Base-by-base conservation (phyloP, 1,140 invertebrate species). In the Drosophila sproati region DNA sequence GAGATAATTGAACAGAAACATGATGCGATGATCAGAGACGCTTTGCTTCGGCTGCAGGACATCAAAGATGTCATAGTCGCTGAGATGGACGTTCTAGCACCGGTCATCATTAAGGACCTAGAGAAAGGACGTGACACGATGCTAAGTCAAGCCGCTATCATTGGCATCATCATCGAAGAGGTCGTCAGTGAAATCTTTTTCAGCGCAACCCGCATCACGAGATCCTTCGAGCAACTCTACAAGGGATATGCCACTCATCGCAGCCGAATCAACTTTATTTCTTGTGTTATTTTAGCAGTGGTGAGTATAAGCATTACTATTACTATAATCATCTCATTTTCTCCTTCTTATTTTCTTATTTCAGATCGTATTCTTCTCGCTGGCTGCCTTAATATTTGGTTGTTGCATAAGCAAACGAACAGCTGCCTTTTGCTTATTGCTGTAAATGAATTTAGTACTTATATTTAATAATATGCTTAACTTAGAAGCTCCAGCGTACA, bases 331-430 rank as follows among this genome's bases (percentile, higher is more conserved):
- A 6, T 5, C 8, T 39, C 6, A 5, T 90, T 67, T 64, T 45
- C 20, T 37, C 5, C 20, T 7, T 12, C 12, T 12, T 12, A 12
- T 47, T 32, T 34, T 20, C 12, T 8, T 37, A 8, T 29, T 47
- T 5, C 43, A 89, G 90, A 72, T 92, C 56, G 41, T 92, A 5
- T 4, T 67, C 5, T 48, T 95, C 94, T 81, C 94, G 96, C 75
- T 95, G 94, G 45, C 94, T 79, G 97, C 97, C 3, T 93, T 98
- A n/a, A 93, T 97, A 70, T 98, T 96, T 92, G 97, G 98, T 50
- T 96, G 97, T 77, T 39, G 5, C 7, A 5, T 12, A 89, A 97
- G 97, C 92, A 97, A 97, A 93, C 95, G 96, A 61, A 94, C 96
- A n/a, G 98, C 97, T 31, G 95, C 96, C 41, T 93, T 95, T 35